Evolutionary conservation across 2,888 invertebrate genomes (phyloP).

Genomic region (Rotaria sp.): DNA sequence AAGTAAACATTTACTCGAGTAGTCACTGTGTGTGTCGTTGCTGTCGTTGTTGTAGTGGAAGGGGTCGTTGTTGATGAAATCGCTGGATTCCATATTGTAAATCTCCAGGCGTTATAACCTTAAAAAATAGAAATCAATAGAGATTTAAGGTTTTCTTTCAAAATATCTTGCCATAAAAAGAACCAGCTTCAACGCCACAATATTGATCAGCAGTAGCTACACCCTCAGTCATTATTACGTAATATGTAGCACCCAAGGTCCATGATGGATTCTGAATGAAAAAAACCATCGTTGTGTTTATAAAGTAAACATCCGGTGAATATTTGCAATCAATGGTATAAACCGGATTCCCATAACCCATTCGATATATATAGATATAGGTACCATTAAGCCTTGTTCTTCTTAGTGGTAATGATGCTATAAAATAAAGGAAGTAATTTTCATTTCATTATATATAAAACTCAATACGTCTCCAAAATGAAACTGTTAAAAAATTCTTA

Average conservation of each 20-base stretch:
- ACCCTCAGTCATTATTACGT: background rate
- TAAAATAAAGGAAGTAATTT: background rate
- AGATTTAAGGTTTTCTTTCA: too few species aligned
- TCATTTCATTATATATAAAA: too few species aligned
- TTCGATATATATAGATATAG: background rate
- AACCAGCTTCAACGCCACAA: background rate
- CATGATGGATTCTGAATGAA: background rate
- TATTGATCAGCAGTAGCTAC: background rate
- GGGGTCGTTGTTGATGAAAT: background rate
- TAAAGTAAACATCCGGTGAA: background rate
- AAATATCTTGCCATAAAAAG: background rate
- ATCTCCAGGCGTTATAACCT: background rate
- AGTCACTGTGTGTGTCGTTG: background rate
- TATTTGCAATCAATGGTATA: background rate
- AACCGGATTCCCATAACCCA: fast-evolving
- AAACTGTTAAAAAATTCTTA: background rate
- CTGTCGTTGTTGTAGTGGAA: background rate
- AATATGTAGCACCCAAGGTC: background rate
- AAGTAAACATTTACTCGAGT: background rate
- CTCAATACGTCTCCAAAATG: too few species aligned
- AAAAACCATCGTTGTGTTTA: background rate
- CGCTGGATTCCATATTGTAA: background rate
- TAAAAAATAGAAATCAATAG: too few species aligned
- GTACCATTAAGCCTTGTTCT: background rate
- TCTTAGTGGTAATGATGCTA: background rate